Base-by-base conservation (phyloP, 23 tunicate species). In the Diplosoma virens region DNA sequence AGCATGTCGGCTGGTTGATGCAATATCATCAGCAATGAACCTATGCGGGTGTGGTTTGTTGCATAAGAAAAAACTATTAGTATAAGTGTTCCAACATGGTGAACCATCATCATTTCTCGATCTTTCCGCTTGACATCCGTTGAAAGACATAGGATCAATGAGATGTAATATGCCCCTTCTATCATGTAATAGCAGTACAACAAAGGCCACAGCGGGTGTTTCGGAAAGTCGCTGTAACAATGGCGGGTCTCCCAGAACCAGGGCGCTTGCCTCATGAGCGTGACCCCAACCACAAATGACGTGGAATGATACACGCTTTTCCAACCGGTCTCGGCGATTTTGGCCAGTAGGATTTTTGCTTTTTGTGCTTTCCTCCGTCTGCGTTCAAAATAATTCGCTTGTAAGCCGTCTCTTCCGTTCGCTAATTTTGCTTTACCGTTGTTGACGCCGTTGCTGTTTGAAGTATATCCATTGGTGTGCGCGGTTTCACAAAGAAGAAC, bases 121-220 rank as follows among this genome's bases (percentile, higher is more conserved):
- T 77, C 82, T 34, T 77, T 77, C 23, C 82, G 28, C 37, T 59
- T 59, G n/a, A 77, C 70, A 61, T 77, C 82, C 23, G 69, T 77
- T 9, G 55, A 22, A 1, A 63, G 14, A 17, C 66, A 60, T 16
- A 77, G 23, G 1, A 77, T 5, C 56, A 77, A 41, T 27, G 82
- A 34, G n/a, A 63, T 59, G 55, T 77, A 77, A 63, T 77, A 77
- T 6, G 71, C 82, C 2, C 71, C 69, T 77, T 77, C 82, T 21
- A 77, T 9, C 59, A 77, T 63, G 36, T 59, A 77, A 29, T 60
- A 34, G 54, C 22, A 59, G 24, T 77, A 77, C 17, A 77, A 25
- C 1, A 72, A 37, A 3, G 72, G 59, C 59, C 70, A 61, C 18
- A 77, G 72, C 30, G 60, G 37, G 26, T 77, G 82, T 20, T 34